These are phyloP conservation scores for Apodemus sylvaticus DNA, from an alignment of 2,113 vertebrate genomes.

Conservation along the genomic window DNA sequence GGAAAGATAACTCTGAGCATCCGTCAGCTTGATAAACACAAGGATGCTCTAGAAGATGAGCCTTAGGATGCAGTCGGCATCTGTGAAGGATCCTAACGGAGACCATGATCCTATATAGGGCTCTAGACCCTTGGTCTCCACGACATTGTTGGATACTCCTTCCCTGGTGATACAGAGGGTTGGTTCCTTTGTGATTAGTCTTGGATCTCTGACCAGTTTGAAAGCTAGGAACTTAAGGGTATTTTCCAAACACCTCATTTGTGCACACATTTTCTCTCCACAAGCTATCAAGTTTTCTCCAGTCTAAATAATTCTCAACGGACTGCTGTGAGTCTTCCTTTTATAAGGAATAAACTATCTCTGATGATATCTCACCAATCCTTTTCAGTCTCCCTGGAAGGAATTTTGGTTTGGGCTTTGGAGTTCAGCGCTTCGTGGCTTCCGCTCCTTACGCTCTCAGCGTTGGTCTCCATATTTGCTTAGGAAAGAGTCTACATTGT, in stretches of 20 bases:
- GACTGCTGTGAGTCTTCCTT: not conserved
- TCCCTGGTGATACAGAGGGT: not conserved
- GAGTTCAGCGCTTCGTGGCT: not conserved
- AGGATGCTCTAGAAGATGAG: not conserved
- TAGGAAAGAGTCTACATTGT: constrained; percentile 28
- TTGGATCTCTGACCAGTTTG: not conserved
- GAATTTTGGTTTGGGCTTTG: constrained; percentile 38
- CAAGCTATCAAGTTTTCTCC: constrained; percentile 18
- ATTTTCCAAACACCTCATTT: not conserved
- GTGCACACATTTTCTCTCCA: constrained; percentile 1
- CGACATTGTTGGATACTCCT: not conserved
- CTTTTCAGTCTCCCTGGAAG: constrained; percentile 2
- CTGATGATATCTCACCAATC: constrained; percentile 3
- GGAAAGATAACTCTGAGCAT: not conserved
- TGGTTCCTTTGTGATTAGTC: not conserved
- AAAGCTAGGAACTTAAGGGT: not conserved
- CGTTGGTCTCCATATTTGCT: not conserved
- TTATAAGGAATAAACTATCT: not conserved
- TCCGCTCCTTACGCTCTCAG: not conserved
- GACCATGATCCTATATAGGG: not conserved
- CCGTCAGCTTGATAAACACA: not conserved
- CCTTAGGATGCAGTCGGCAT: not conserved
- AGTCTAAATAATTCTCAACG: not conserved
- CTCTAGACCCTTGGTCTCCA: not conserved
- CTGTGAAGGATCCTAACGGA: not conserved